Evolutionary conservation across 2,888 invertebrate species (phyloP).

Genomic region (Lepidochrysops patricia): DNA sequence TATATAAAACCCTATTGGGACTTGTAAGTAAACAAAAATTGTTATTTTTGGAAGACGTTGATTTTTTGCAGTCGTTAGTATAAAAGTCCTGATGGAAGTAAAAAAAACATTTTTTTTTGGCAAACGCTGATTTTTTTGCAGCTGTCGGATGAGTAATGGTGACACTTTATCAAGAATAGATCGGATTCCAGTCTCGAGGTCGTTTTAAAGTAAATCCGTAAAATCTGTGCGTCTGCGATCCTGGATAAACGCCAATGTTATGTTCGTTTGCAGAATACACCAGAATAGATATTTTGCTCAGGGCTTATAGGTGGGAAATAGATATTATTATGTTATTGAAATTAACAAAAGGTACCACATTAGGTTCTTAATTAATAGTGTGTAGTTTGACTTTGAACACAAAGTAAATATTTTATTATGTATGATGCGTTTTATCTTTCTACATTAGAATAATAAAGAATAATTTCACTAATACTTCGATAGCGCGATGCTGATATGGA

Average conservation of each 20-base stretch:
- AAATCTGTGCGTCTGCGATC: slow-evolving; percentile 14
- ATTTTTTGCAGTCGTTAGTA: no score
- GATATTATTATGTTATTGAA: neutral
- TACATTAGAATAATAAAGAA: no score
- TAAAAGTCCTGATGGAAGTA: no score
- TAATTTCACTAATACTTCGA: no score
- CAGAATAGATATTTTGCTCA: slow-evolving; percentile 8
- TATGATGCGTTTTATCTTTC: no score
- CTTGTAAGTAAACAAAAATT: no score
- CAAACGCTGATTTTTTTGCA: neutral
- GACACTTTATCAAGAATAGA: neutral
- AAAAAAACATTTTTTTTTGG: neutral
- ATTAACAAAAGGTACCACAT: neutral
- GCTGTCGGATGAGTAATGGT: neutral
- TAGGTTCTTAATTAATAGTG: no score
- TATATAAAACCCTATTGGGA: no score
- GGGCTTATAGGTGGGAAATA: neutral
- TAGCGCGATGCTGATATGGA: no score
- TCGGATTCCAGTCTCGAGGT: slow-evolving; percentile 6
- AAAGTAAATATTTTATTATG: no score
- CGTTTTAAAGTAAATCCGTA: slow-evolving; percentile 6
- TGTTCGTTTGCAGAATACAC: slow-evolving; percentile 10
- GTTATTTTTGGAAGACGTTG: no score
- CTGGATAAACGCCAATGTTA: slow-evolving; percentile 15
- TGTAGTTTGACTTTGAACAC: no score